Evolutionary conservation across 2,888 invertebrate species (phyloP), one percentile per base, ranked within the genome.

Genomic region (Acrobasis consociella): DNA sequence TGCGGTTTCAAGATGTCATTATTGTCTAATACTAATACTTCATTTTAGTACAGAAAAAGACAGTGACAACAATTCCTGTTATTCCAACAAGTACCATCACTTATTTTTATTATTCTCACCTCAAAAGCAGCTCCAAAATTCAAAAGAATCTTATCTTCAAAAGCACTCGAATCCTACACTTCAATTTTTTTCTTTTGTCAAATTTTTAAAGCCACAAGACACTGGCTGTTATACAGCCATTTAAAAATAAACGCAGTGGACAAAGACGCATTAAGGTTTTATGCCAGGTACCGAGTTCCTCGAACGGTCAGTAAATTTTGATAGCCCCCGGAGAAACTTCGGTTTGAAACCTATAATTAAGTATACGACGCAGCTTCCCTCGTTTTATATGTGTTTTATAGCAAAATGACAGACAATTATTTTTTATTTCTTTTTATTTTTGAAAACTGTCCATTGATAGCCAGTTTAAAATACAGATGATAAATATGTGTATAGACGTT

Each of bases 241-340:
- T 62, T 52, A 62, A 58, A 55, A 62, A 62, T 63, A 63, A 64
- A 62, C 58, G 58, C 39, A 39, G 50, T 17, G 46, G 53, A 66
- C 66, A 65, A 65, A 62, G 55, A 60, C 50, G 17, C 52, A 49
- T 62, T 55, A 65, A 63, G 49, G 58, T 64, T 64, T 64, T 60
- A 65, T 58, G 63, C 50, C 67, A 67, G 67, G 65, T 65, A 64
- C 38, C 2, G 17, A 38, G 56, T 61, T 61, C 55, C 52, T 46
- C 53, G 53, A 61, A 61, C 31, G 31, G 55, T 17, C 61, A 53
- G 61, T 61, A 61, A 61, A 61, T 61, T 59, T 61, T 61, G 61
- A 61, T 55, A 53, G 61, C 55, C 49, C 22, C 31, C 13, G 22
- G 49, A 22, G 60, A 53, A 42, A 17, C 15, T n/a, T 60, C 22